phyloP scores from a whole-genome alignment of 2,113 vertebrate genomes.

The Nycticebus coucang region DNA sequence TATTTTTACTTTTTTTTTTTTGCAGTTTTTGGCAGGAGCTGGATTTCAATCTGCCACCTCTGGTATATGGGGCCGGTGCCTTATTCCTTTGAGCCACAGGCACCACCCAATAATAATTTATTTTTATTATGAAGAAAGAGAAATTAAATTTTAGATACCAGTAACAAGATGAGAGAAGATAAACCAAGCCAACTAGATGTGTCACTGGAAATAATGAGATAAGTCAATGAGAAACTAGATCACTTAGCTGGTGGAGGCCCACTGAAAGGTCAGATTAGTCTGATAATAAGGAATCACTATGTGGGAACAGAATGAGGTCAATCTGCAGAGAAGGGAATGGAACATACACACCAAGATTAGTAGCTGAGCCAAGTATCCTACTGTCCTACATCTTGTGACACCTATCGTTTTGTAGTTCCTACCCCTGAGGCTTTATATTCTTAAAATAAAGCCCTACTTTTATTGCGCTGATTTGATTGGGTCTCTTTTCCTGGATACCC shows the following conservation, averaged over 20 bases:
- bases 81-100: no score
- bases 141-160: not conserved
- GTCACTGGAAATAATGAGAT: not conserved
- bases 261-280: not conserved
- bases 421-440: not conserved
- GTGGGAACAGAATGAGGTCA: not conserved
- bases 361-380: not conserved
- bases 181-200: not conserved
- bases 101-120: not conserved
- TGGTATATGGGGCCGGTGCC: no score
- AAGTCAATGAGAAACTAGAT: not conserved
- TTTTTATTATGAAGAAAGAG: not conserved
- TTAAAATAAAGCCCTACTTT: not conserved
- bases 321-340: not conserved
- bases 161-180: not conserved
- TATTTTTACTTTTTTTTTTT: no score
- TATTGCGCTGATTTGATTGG: not conserved
- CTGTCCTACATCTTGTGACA: not conserved
- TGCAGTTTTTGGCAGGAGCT: no score
- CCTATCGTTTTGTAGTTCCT: not conserved
- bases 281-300: not conserved
- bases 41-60: no score
- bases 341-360: not conserved
- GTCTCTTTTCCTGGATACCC: not conserved
- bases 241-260: not conserved